Percentiles rank a stretch among this genome's conserved stretches.
phyloP scores from a whole-genome alignment of 2,797 vertebrate species.

The Bryconaethiops microstoma region DNA sequence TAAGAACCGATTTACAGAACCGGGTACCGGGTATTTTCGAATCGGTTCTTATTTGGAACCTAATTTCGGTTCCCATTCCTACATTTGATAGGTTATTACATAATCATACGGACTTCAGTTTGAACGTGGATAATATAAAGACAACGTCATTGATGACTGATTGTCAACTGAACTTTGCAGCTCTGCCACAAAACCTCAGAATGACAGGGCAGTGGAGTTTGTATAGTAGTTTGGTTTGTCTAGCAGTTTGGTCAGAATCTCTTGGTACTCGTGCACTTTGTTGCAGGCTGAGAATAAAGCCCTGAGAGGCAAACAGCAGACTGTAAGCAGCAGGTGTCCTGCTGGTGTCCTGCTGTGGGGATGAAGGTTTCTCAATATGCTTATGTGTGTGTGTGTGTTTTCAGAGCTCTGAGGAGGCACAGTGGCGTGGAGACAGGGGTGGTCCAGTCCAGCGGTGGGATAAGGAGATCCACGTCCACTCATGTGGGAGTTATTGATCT shows the following conservation, averaged over 20 bases:
- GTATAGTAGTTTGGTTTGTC: background rate
- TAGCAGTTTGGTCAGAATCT: background rate
- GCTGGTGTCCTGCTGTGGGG: background rate
- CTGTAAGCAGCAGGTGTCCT: background rate
- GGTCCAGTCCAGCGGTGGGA: background rate
- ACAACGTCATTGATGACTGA: too few species aligned
- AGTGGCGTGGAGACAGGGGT: slow-evolving; percentile 23
- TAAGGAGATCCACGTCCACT: slow-evolving; percentile 3
- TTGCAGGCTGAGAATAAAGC: background rate
- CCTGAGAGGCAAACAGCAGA: background rate
- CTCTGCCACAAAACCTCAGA: background rate
- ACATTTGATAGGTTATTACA: too few species aligned
- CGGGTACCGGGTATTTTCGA: too few species aligned
- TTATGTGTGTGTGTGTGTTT: background rate
- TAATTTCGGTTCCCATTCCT: too few species aligned
- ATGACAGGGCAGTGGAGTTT: background rate
- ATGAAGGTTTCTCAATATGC: background rate
- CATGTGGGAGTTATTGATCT: slow-evolving; percentile 32
- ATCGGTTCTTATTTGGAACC: too few species aligned
- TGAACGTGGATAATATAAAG: too few species aligned
- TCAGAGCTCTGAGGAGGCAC: background rate
- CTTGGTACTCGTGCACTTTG: background rate
- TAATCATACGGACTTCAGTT: too few species aligned
- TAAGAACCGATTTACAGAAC: too few species aligned
- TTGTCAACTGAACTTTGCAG: too few species aligned